Evolutionary conservation across 2,888 invertebrate species (phyloP).

Genomic region (Celastrina argiolus): DNA sequence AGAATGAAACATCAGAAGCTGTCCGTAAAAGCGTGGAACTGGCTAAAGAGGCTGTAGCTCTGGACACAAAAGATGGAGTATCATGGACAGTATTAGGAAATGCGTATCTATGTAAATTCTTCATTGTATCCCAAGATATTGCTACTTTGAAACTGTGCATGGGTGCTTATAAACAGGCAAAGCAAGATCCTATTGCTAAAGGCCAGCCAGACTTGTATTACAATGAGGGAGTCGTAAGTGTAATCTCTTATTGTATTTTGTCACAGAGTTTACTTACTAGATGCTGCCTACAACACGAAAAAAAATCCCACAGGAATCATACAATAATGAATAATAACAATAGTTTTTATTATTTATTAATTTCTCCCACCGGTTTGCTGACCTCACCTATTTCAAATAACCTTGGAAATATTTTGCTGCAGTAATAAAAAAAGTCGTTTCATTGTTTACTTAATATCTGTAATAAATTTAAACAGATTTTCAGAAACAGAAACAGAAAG

Average conservation of each 20-base stretch:
- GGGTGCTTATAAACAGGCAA: constrained; percentile 89
- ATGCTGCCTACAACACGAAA: no score
- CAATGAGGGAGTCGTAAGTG: constrained; percentile 89
- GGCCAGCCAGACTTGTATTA: constrained; percentile 89
- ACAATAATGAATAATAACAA: no score
- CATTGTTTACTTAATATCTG: no score
- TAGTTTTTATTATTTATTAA: no score
- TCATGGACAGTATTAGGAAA: constrained; percentile 93
- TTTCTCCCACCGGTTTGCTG: no score
- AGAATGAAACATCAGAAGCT: constrained; percentile 76
- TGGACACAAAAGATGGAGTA: constrained; percentile 86
- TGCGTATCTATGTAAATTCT: constrained; percentile 89
- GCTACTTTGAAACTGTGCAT: constrained; percentile 83
- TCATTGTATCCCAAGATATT: constrained; percentile 85
- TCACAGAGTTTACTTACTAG: no score
- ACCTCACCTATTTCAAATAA: no score
- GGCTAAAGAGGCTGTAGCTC: constrained; percentile 89
- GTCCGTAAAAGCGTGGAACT: constrained; percentile 84
- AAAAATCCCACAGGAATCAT: no score
- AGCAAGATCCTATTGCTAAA: constrained; percentile 81
- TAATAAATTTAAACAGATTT: no score
- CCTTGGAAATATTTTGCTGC: no score
- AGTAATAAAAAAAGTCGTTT: no score
- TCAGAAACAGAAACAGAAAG: no score
- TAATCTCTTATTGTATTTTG: background rate